These are phyloP conservation scores for Hypocryptadius cinnamomeus DNA, from an alignment of 2,113 vertebrate species.

Conservation along the genomic window DNA sequence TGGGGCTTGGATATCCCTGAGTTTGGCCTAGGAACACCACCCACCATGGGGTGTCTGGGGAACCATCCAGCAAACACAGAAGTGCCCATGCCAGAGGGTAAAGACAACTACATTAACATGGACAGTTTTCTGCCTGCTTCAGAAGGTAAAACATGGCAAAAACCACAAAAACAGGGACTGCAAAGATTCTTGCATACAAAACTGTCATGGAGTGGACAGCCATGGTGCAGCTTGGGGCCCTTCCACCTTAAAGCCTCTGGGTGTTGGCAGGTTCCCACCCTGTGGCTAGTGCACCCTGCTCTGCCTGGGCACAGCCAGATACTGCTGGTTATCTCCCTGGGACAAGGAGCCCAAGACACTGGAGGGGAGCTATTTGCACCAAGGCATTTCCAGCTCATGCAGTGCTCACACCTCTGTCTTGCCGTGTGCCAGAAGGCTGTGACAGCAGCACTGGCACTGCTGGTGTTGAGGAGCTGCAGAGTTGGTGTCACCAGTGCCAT, in stretches of 20 bases:
- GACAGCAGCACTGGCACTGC: not conserved
- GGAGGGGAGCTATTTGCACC: not conserved
- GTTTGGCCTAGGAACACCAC: not conserved
- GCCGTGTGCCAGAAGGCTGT: rapidly evolving
- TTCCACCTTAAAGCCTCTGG: not conserved
- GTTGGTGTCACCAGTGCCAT: not conserved
- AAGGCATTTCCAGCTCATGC: not conserved
- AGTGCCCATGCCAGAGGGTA: not conserved
- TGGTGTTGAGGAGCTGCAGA: not conserved
- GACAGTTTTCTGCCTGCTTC: not conserved
- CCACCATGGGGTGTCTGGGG: not conserved
- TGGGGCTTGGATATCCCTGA: rapidly evolving
- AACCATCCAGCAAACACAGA: rapidly evolving
- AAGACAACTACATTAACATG: not conserved
- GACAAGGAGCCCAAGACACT: not conserved
- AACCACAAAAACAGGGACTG: not conserved
- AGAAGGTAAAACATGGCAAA: not conserved
- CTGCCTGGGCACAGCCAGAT: not conserved
- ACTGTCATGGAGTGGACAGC: rapidly evolving
- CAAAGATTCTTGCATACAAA: not conserved
- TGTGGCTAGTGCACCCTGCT: not conserved
- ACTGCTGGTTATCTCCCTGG: not conserved
- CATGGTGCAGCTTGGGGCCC: rapidly evolving
- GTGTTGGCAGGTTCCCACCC: not conserved
- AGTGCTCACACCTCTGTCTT: not conserved